Base-by-base conservation (phyloP, 2,797 vertebrate species). In the Sebastes elongatus region DNA sequence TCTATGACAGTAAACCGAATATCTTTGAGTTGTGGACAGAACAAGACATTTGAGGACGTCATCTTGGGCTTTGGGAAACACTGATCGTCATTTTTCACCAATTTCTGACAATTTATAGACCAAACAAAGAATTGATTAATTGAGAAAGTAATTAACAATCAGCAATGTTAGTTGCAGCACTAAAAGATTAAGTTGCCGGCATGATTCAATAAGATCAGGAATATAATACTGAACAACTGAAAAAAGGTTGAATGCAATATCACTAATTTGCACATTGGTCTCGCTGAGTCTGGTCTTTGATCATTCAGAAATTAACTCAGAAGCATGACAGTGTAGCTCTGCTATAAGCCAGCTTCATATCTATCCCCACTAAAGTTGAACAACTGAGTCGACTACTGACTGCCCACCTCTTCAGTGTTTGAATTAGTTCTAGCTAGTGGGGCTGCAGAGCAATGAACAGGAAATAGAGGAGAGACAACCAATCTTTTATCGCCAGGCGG, bases 391-490 rank as follows among this genome's bases (percentile, higher is more conserved):
- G 61, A 62, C 64, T 35, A 23, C 59, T 30, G 32, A 62, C 53
- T 66, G 56, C 23, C 25, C 33, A 7, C 53, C 74, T 60, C 75
- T 66, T 78, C 56, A 60, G 30, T 63, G 62, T 75, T 82, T 67
- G 71, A 59, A 49, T 91, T 79, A 67, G 82, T 68, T 73, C 80
- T 75, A 83, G 82, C 81, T 68, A 52, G 75, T 14, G 35, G 60
- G 18, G 64, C 66, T 83, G 42, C 33, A 70, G 77, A 80, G 72
- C 69, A 66, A 61, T 71, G 14, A 61, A 73, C 68, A 82, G 75
- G 83, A 89, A 84, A 75, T 71, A 10, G 22, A 65, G 35, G 7
- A 60, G 56, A 73, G 60, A 73, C 57, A 70, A 53, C 42, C 74
- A 70, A 77, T 88, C 77, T 82, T 67, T 10, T 72, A 7, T 35